Evolutionary conservation across 1,140 invertebrate species (phyloP), one percentile per base, ranked within the genome.

Genomic region (Pseudomyrmex flavicornis): DNA sequence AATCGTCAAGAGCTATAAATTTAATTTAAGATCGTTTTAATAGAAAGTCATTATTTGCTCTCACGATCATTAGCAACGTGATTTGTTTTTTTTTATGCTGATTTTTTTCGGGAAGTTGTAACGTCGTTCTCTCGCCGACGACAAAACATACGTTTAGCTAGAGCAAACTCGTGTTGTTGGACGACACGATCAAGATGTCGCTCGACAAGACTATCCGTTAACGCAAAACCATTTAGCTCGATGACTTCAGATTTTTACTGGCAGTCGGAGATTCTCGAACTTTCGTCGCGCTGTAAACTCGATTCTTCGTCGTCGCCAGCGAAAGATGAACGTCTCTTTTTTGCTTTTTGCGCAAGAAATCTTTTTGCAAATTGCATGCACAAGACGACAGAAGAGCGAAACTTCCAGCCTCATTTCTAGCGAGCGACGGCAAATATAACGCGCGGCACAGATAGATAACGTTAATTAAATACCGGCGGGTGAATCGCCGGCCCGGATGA

Each of bases 381-480:
- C 26, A 54, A 58, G 20, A 17, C 46, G 63, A 50, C 26, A 35
- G 50, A 35, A 35, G n/a, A 13, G 13, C 56, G 5, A 48, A 62
- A 20, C 20, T 26, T 22, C 50, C 13, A 4, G 79, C 15, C 15
- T 15, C 74, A n/a, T 66, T 66, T 48, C 50, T 13, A 35, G 22
- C 65, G 46, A 75, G 10, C n/a, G 26, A 20, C 46, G n/a, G 70
- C 17, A 46, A 74, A 82, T 63, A 26, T 63, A 63, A 82, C 48
- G 48, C 48, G 48, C 26, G 8, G 50, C 2, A 10, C 59, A 35
- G 48, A 74, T 82, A 82, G 70, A 82, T 75, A 75, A n/a, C 58
- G 79, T 82, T 82, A 73, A 82, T 85, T 85, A 83, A 85, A 83
- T 85, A 52, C 58, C 15, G 20, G 15, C 13, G 62, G n/a, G 3